These are phyloP conservation scores for Junco hyemalis DNA, from an alignment of 2,113 vertebrate species.

Conservation along the genomic window DNA sequence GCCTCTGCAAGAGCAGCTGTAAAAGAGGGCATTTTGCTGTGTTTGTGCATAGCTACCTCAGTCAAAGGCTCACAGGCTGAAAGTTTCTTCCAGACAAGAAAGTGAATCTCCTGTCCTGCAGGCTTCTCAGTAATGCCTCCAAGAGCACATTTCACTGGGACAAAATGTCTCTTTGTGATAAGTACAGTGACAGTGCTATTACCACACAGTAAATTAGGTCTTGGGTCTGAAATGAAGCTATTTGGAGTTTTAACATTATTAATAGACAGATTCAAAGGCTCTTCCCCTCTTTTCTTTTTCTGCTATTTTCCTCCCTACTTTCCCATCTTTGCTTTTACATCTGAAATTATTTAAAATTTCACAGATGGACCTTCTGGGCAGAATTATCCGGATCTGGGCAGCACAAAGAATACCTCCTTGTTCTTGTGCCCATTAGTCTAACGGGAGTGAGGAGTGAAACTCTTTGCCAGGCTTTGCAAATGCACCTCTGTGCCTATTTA, in stretches of 20 bases:
- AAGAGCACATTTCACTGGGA: background rate
- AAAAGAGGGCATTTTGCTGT: background rate
- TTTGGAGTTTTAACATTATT: background rate
- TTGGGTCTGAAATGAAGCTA: background rate
- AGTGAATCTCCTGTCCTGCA: background rate
- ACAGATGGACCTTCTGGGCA: background rate
- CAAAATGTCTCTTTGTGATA: background rate
- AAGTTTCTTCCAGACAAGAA: background rate
- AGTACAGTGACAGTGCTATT: background rate
- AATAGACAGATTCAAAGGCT: background rate
- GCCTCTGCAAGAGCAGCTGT: background rate
- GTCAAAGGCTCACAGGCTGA: background rate
- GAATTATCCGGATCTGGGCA: background rate
- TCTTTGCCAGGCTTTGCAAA: background rate
- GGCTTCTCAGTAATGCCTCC: background rate
- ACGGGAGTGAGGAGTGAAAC: background rate
- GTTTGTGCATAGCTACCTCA: background rate
- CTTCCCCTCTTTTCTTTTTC: background rate
- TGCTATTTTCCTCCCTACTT: background rate
- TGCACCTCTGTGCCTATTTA: background rate
- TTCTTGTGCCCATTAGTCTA: background rate
- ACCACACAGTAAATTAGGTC: background rate
- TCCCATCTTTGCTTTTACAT: background rate
- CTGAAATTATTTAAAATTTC: background rate
- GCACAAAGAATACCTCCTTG: background rate